Evolutionary conservation across 2,888 invertebrate species (phyloP).

Genomic region (Chouioia cunea): DNA sequence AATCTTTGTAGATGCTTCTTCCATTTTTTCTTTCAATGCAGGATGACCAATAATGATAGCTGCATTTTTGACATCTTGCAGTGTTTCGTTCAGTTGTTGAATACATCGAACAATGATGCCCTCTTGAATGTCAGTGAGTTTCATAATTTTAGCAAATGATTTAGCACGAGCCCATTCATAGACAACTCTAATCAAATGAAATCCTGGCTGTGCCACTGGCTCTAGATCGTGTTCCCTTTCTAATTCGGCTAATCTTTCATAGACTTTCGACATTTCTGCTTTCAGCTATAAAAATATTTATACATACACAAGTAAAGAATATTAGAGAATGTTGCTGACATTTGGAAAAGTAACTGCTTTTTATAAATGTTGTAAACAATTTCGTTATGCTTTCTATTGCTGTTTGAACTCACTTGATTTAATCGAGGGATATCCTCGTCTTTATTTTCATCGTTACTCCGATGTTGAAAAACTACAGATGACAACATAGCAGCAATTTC

Average conservation of each 20-base stretch:
- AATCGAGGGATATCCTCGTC: constrained; percentile 69
- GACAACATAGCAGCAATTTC: constrained; percentile 96
- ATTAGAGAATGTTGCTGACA: neutral
- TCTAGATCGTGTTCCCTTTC: constrained; percentile 41
- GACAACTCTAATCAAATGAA: constrained; percentile 93
- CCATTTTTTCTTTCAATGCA: constrained; percentile 92
- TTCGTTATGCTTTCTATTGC: no score
- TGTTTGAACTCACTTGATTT: constrained; percentile 67
- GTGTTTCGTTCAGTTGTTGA: constrained; percentile 93
- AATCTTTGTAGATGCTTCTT: constrained; percentile 91
- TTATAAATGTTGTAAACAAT: no score
- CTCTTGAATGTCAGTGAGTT: constrained; percentile 94
- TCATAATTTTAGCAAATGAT: constrained; percentile 94
- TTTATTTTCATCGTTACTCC: constrained; percentile 70
- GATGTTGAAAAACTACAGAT: constrained; percentile 91
- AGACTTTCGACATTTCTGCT: constrained; percentile 47
- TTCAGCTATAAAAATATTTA: constrained; percentile 47
- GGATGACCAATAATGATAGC: constrained; percentile 95
- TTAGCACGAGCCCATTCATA: constrained; percentile 95
- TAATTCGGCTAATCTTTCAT: constrained; percentile 30
- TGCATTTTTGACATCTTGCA: constrained; percentile 91
- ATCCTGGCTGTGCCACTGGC: constrained; percentile 72
- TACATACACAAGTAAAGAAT: constrained; percentile 12
- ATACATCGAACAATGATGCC: constrained; percentile 98
- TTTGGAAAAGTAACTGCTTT: neutral